These are phyloP conservation scores for Cheumatopsyche charites DNA, from an alignment of 1,140 invertebrate genomes.

Conservation along the genomic window DNA sequence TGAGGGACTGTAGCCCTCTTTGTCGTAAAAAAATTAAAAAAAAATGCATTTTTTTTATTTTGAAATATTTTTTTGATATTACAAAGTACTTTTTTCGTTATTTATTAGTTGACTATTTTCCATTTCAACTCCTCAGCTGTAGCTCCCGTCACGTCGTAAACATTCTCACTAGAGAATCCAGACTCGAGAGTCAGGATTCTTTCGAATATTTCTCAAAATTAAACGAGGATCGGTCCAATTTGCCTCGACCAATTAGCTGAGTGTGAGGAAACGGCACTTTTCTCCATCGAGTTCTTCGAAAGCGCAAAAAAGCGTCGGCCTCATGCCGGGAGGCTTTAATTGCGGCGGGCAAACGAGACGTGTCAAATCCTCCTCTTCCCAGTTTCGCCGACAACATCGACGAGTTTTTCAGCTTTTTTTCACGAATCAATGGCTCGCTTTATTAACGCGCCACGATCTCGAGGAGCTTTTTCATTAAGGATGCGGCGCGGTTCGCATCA, in stretches of 20 bases:
- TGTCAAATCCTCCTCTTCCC: slow-evolving; percentile 27
- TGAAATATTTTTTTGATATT: too few species aligned
- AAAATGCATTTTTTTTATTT: too few species aligned
- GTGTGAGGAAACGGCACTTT: slow-evolving; percentile 42
- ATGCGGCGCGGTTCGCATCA: background rate
- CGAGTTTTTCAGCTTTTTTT: slow-evolving; percentile 19
- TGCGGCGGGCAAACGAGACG: slow-evolving; percentile 35
- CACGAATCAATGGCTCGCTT: slow-evolving; percentile 21
- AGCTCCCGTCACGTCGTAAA: too few species aligned
- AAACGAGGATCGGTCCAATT: slow-evolving; percentile 40
- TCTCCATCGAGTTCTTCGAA: slow-evolving; percentile 11
- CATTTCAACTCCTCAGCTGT: too few species aligned
- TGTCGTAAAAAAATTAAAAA: too few species aligned
- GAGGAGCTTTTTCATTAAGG: slow-evolving; percentile 20
- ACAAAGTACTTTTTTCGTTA: too few species aligned
- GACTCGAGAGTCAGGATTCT: too few species aligned
- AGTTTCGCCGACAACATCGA: background rate
- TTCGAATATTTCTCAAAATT: too few species aligned
- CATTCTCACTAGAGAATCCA: too few species aligned
- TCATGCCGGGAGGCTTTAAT: slow-evolving; percentile 44
- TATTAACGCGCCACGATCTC: slow-evolving; percentile 12
- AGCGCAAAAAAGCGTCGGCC: slow-evolving; percentile 27
- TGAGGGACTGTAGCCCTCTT: too few species aligned
- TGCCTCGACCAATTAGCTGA: slow-evolving; percentile 40
- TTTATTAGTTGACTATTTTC: too few species aligned